Conservation (phyloP, 2,888 invertebrate genomes). For the Parasteatoda lunata region DNA sequence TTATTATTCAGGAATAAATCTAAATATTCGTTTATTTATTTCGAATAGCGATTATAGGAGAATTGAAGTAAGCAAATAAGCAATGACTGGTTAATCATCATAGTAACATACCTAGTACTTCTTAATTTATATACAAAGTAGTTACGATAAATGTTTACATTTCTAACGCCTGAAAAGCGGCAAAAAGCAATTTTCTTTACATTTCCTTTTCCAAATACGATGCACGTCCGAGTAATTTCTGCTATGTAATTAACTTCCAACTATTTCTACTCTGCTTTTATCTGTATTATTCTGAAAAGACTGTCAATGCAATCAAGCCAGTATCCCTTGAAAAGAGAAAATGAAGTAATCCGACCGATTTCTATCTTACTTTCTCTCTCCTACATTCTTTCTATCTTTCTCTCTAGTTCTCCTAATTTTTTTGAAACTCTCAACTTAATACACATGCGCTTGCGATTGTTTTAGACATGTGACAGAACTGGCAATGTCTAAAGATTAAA, state of each 20-base stretch:
- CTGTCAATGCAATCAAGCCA: constrained; percentile 28
- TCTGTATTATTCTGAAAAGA: constrained; percentile 33
- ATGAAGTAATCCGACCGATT: constrained; percentile 30
- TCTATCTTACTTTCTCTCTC: constrained; percentile 13
- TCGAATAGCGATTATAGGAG: background rate
- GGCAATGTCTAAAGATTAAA: background rate
- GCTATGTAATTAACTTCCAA: constrained; percentile 47
- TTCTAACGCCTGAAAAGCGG: constrained; percentile 21
- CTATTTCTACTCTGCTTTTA: constrained; percentile 33
- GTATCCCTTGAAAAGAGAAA: constrained; percentile 34
- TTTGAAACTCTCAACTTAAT: too few species aligned
- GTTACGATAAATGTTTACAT: background rate
- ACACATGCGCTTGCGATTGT: constrained; percentile 5
- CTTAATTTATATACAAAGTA: background rate
- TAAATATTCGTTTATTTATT: background rate
- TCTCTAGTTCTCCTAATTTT: background rate
- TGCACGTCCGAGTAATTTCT: constrained; percentile 25
- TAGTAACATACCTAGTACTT: background rate
- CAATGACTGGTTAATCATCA: background rate
- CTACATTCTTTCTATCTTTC: background rate
- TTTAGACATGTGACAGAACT: background rate
- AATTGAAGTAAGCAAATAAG: background rate
- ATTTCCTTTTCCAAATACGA: constrained; percentile 18
- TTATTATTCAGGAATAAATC: background rate
- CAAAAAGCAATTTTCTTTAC: constrained; percentile 52